Evolutionary conservation across 2,888 invertebrate genomes (phyloP), one percentile per base, ranked within the genome.

Genomic region (Physocephala rufipes): DNA sequence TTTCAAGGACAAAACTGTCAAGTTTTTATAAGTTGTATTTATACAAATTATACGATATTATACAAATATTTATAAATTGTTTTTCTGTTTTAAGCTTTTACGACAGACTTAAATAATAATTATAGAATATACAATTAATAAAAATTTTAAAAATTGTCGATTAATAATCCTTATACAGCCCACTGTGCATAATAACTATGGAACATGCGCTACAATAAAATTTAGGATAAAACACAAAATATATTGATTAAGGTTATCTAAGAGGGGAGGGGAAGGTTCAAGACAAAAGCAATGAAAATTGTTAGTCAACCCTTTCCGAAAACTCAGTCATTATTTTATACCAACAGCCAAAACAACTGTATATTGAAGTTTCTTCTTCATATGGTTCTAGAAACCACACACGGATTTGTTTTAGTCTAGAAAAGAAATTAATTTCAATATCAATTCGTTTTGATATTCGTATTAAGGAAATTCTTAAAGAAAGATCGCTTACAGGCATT

Each of bases 261-360:
- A 55, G 21, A 55, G 15, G n/a, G 5, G 62, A 62, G 36, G 36
- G 19, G 36, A 16, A 28, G n/a, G n/a, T 7, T n/a, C n/a, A n/a
- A n/a, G n/a, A n/a, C 15, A 28, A n/a, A 36, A 26, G 21, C 21
- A n/a, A 21, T 55, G 66, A 66, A 55, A 53, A 66, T 49, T 66
- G 24, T 36, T 26, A 28, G 15, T 66, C 53, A 12, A 36, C 45
- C 16, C 67, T 36, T 28, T 24, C 28, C 64, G 16, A 36, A 30
- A 36, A 36, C 15, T 62, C 30, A 30, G 15, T 62, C 19, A 62
- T n/a, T 62, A n/a, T 36, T 7, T 36, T 36, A 36, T 7, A 9
- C 36, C 36, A 36, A 36, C 36, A 4, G 36, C 4, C 36, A 36
- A 36, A 72, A 49, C 72, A 74, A 72, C 72, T 71, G 74, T 74